Percentiles rank a stretch among this genome's conserved stretches.
These are phyloP conservation scores for Hippocampus guttulatus DNA, from an alignment of 2,113 vertebrate species.

Conservation along the genomic window DNA sequence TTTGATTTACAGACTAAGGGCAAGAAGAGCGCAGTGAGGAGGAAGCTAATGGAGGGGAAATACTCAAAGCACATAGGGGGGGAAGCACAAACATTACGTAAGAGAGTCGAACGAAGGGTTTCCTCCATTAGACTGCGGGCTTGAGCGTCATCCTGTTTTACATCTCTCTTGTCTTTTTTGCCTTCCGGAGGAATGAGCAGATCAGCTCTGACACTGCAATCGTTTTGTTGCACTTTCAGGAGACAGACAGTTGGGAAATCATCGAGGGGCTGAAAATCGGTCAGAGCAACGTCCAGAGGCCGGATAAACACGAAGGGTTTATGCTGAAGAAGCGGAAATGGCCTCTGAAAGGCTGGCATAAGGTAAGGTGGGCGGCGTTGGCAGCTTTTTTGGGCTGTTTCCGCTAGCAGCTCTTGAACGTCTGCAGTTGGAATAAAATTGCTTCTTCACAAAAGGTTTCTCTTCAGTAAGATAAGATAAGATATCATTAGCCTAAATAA, in stretches of 20 bases:
- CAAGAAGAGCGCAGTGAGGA: slow-evolving; percentile 54
- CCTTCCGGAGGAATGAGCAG: slow-evolving; percentile 5
- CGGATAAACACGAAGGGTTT: slow-evolving; percentile 96
- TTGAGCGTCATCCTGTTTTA: slow-evolving; percentile 17
- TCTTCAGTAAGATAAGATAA: too few relatives aligned
- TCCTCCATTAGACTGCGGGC: background rate
- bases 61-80: slow-evolving; percentile 43
- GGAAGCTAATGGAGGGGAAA: slow-evolving; percentile 59
- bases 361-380: slow-evolving; percentile 84
- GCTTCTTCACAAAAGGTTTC: background rate
- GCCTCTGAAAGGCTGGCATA: slow-evolving; percentile 99
- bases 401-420: slow-evolving; percentile 2
- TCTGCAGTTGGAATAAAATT: slow-evolving; percentile 11
- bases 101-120: slow-evolving; percentile 17
- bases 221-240: slow-evolving; percentile 68
- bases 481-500: too few relatives aligned
- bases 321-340: slow-evolving; percentile 99
- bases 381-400: slow-evolving; percentile 22
- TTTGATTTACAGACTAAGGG: slow-evolving; percentile 54
- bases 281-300: slow-evolving; percentile 92
- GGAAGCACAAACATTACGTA: slow-evolving; percentile 21
- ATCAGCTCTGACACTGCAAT: slow-evolving; percentile 25
- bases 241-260: slow-evolving; percentile 97
- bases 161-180: background rate
- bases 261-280: slow-evolving; percentile 97